phyloP scores from a whole-genome alignment of 2,797 vertebrate species.

The Heliangelus exortis region DNA sequence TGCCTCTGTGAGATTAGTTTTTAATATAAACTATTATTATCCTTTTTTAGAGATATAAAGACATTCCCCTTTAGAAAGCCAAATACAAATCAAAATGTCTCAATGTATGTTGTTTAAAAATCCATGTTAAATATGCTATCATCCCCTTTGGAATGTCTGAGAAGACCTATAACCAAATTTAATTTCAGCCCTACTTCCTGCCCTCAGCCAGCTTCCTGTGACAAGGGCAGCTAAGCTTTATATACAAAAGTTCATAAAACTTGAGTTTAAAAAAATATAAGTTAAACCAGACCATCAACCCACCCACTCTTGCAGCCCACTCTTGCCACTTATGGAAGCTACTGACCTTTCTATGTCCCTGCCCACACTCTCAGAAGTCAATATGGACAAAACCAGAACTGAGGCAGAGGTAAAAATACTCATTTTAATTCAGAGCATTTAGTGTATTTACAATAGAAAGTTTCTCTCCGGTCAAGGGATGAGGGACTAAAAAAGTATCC shows the following conservation, averaged over 20 bases:
- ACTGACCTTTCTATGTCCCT: not conserved
- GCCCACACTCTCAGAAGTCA: not conserved
- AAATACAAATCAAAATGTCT: not conserved
- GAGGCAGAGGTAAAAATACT: not conserved
- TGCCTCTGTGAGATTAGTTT: not conserved
- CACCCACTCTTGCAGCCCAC: not conserved
- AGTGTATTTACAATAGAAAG: conserved; percentile 64
- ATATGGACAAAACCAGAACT: not conserved
- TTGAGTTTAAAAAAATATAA: not conserved
- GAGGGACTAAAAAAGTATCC: not conserved
- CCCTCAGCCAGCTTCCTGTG: not conserved
- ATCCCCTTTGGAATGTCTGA: not conserved
- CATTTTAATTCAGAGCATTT: conserved; percentile 49
- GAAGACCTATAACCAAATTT: not conserved
- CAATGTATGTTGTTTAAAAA: not conserved
- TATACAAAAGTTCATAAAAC: not conserved
- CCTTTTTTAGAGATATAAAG: not conserved
- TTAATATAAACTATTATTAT: not conserved
- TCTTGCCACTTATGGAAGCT: not conserved
- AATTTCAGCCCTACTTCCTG: not conserved
- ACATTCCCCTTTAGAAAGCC: not conserved
- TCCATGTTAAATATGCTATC: not conserved
- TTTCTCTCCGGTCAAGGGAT: not conserved
- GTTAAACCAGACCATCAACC: not conserved
- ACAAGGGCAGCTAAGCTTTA: not conserved